Conservation (phyloP, 2,888 invertebrate genomes). For the Acanthosepion lycidas region DNA sequence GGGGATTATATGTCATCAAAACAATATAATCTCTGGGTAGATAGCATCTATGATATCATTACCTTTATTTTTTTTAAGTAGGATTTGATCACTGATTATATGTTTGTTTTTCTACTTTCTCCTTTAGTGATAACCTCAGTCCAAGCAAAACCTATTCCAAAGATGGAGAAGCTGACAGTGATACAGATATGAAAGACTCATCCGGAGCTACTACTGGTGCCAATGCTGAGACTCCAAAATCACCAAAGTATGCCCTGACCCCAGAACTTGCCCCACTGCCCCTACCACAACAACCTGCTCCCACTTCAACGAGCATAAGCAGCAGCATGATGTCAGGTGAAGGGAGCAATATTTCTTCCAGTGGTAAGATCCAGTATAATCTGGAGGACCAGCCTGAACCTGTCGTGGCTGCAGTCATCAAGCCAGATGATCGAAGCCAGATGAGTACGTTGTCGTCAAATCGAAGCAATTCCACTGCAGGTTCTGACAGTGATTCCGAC, state of each 20-base stretch:
- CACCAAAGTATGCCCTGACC: slow-evolving; percentile 49
- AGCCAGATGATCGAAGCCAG: slow-evolving; percentile 49
- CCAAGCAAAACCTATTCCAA: slow-evolving; percentile 14
- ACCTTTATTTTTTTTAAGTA: too few species aligned
- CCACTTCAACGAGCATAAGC: slow-evolving; percentile 42
- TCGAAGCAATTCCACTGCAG: slow-evolving; percentile 51
- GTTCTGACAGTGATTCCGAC: slow-evolving; percentile 52
- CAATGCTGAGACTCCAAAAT: slow-evolving; percentile 49
- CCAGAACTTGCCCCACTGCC: slow-evolving; percentile 40
- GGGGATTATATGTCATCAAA: too few species aligned
- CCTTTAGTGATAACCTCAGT: slow-evolving; percentile 25
- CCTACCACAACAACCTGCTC: slow-evolving; percentile 41
- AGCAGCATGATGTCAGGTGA: slow-evolving; percentile 49
- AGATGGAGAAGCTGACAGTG: slow-evolving; percentile 35
- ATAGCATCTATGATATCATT: too few species aligned
- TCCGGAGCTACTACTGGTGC: slow-evolving; percentile 49
- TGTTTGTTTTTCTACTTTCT: not conserved
- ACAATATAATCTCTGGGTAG: too few species aligned
- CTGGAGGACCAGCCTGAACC: slow-evolving; percentile 58
- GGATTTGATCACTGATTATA: too few species aligned
- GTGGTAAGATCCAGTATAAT: slow-evolving; percentile 61
- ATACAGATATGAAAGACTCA: slow-evolving; percentile 43
- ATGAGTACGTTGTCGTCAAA: slow-evolving; percentile 49
- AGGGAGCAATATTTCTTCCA: slow-evolving; percentile 52
- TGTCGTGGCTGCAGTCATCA: slow-evolving; percentile 56